Conservation (phyloP, 35 echinoderm and acorn worm species). For the Acanthaster planci region DNA sequence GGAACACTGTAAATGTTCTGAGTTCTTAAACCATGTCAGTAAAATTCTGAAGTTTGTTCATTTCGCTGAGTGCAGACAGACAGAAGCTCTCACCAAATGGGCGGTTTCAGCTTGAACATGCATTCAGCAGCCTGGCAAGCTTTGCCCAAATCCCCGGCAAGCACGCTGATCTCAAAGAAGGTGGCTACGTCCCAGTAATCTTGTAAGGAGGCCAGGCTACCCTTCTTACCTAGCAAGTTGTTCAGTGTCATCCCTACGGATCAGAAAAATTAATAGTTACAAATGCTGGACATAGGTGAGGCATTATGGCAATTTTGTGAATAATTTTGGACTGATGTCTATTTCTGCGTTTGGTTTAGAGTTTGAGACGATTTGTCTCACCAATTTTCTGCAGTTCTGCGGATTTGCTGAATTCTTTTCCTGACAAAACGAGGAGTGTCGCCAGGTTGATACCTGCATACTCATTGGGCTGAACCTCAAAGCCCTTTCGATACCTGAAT, state of each 20-base stretch:
- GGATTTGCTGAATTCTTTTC: conserved; percentile 79
- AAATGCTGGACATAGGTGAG: too few species aligned
- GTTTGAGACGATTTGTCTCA: conserved; percentile 21
- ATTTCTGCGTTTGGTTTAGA: too few species aligned
- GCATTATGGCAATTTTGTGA: too few species aligned
- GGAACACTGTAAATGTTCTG: too few species aligned
- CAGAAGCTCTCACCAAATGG: conserved; percentile 71
- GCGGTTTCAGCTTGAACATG: conserved; percentile 98
- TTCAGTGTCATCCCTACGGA: conserved; percentile 85
- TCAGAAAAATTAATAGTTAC: too few species aligned
- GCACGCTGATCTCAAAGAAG: conserved; percentile 99
- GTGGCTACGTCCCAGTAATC: conserved; percentile 99
- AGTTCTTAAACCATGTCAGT: too few species aligned
- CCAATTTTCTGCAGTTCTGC: conserved; percentile 92
- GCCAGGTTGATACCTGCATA: conserved; percentile 98
- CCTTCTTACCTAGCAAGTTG: conserved; percentile 94
- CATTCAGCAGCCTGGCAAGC: conserved; percentile 94
- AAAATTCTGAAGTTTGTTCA: too few species aligned
- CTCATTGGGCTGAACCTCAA: conserved; percentile 99
- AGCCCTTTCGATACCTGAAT: conserved; percentile 93
- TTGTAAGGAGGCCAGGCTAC: conserved; percentile 76
- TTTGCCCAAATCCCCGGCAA: conserved; percentile 86
- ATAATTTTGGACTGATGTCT: too few species aligned
- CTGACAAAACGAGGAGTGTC: conserved; percentile 85
- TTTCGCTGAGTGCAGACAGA: too few species aligned